These are phyloP conservation scores for Syngnathus typhle DNA, from an alignment of 2,113 vertebrate species.

Conservation along the genomic window DNA sequence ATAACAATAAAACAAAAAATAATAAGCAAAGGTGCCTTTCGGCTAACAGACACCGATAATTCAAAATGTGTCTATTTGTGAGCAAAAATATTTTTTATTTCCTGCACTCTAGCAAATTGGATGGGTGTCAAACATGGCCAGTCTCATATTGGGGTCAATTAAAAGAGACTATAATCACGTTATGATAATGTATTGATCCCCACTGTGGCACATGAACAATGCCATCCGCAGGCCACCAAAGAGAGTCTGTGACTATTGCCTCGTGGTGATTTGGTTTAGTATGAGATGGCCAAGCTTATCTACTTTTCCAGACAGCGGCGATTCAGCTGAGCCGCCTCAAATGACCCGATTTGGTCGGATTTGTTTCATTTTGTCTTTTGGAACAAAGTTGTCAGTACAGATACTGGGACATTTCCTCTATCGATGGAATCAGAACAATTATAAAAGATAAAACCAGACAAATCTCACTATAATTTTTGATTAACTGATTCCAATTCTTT, in stretches of 20 bases:
- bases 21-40: not conserved
- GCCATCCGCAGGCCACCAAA: constrained; percentile 43
- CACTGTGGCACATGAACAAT: constrained; percentile 61
- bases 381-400: constrained; percentile 67
- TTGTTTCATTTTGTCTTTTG: constrained; percentile 42
- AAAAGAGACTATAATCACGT: constrained; percentile 66
- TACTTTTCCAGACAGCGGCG: constrained; percentile 59
- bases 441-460: constrained; percentile 25
- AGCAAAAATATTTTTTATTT: constrained; percentile 38
- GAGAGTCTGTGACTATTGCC: constrained; percentile 44
- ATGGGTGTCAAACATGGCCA: constrained; percentile 27
- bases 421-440: constrained; percentile 36
- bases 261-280: constrained; percentile 56
- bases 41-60: not conserved
- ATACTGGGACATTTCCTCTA: constrained; percentile 23
- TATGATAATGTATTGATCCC: constrained; percentile 60
- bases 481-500: constrained; percentile 29
- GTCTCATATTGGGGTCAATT: constrained; percentile 60
- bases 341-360: constrained; percentile 44
- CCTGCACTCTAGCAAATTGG: constrained; percentile 30
- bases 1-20: not conserved
- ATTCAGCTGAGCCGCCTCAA: constrained; percentile 53
- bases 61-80: constrained; percentile 34
- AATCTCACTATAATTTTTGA: constrained; percentile 40
- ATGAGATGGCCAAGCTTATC: constrained; percentile 63